Evolutionary conservation across 2,113 vertebrate genomes (phyloP), one percentile per base, ranked within the genome.

Genomic region (Pygoscelis antarcticus): DNA sequence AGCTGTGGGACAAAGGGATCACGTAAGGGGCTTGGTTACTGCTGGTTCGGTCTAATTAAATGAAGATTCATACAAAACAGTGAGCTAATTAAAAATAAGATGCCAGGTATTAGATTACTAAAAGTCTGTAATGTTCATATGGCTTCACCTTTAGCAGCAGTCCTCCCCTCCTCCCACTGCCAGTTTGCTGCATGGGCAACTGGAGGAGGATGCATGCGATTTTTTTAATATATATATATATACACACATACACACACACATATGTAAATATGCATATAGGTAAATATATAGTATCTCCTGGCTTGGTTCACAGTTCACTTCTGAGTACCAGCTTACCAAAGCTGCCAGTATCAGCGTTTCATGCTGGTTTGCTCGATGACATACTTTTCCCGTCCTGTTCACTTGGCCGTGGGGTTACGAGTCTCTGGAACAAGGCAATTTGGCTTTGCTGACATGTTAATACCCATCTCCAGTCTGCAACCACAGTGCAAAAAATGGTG

Each of bases 381-480:
- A 11, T 11, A 17, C 42, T 42, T 30, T 10, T 23, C 46, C 78
- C 29, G 15, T 6, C 11, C 34, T 6, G 10, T 7, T 72, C 22
- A 1, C 17, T 6, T 5, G 42, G 7, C 49, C 1, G 0, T 21
- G 49, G 40, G 34, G 26, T 34, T 27, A 2, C 1, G 1, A 36
- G 30, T 11, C 44, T 10, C 58, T 38, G n/a, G 23, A 57, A 36
- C 27, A 7, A 20, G 61, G 55, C 17, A 8, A 0, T 15, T 14
- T 7, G 66, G 9, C 42, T 57, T 32, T 34, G 42, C 55, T 32
- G 17, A 5, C 0, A 0, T 4, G 16, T 52, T 30, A 42, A 32
- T 9, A 20, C 9, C 10, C 54, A 21, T 6, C 42, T 20, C 86
- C 23, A 16, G 8, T 1, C 25, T 29, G 36, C 38, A 74, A 20